phyloP scores from a whole-genome alignment of 2,888 invertebrate species.

The Eucera pruinosa region DNA sequence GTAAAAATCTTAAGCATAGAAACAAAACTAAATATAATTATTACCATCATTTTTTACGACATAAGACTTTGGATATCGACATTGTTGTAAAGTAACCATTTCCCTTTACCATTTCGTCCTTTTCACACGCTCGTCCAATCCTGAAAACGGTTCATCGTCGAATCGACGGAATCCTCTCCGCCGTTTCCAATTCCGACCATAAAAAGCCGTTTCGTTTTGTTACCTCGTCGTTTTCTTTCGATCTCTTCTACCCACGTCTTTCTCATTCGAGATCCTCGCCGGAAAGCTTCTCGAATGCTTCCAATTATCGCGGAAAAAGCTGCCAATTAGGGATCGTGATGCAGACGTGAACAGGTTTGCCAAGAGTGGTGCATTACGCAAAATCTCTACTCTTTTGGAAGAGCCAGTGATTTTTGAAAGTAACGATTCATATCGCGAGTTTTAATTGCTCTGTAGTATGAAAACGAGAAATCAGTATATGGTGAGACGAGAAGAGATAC shows the following conservation, averaged over 20 bases:
- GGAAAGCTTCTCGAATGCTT: slow-evolving; percentile 50
- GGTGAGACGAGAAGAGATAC: too few relatives aligned
- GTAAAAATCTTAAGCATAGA: too few relatives aligned
- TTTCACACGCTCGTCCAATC: slow-evolving; percentile 9
- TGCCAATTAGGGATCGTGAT: slow-evolving; percentile 69
- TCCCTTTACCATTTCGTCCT: background rate
- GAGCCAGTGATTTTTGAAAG: slow-evolving; percentile 15
- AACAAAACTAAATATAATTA: background rate
- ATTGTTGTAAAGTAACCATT: background rate
- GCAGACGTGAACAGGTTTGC: slow-evolving; percentile 30
- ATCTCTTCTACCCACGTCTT: slow-evolving; percentile 5
- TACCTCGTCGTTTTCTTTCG: slow-evolving; percentile 18
- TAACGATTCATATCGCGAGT: slow-evolving; percentile 28
- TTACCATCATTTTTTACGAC: background rate
- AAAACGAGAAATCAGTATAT: background rate
- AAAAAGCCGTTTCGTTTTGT: slow-evolving; percentile 32
- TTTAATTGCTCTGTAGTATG: slow-evolving; percentile 30
- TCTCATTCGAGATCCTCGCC: slow-evolving; percentile 33
- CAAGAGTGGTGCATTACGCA: slow-evolving; percentile 20
- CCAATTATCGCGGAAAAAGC: slow-evolving; percentile 70
- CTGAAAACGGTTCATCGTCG: slow-evolving; percentile 3
- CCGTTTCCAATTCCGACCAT: slow-evolving; percentile 9
- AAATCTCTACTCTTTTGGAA: slow-evolving; percentile 14
- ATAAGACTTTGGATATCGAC: too few relatives aligned
- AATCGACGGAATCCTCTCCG: slow-evolving; percentile 15